phyloP scores from a whole-genome alignment of 2,888 invertebrate species.

The Phortica magna region DNA sequence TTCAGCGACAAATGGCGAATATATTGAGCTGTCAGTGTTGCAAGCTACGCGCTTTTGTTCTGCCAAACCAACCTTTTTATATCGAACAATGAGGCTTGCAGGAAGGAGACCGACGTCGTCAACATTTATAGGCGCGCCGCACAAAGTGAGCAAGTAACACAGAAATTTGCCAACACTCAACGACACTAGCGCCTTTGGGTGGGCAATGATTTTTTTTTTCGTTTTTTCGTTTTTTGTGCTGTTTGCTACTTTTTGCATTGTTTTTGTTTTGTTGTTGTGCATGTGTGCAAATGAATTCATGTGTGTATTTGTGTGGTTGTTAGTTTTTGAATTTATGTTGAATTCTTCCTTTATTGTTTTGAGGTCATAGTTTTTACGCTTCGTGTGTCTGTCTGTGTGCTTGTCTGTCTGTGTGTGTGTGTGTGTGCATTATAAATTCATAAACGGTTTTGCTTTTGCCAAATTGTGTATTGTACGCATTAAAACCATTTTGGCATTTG shows the following conservation, averaged over 20 bases:
- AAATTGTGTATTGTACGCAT: conserved; percentile 36
- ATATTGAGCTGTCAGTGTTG: conserved; percentile 65
- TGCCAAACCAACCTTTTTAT: background rate
- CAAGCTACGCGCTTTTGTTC: background rate
- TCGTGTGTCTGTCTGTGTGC: background rate
- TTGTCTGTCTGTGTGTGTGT: background rate
- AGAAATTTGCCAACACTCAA: background rate
- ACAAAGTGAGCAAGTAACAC: background rate
- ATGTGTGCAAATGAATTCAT: conserved; percentile 11
- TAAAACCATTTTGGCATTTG: conserved; percentile 44
- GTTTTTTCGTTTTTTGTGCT: no score
- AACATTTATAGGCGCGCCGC: background rate
- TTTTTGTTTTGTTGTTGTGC: conserved; percentile 13
- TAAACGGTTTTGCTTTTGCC: conserved; percentile 15
- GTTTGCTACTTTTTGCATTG: background rate
- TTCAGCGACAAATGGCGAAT: conserved; percentile 70
- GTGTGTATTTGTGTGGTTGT: conserved; percentile 46
- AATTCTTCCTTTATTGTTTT: conserved; percentile 33
- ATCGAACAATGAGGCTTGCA: conserved; percentile 1
- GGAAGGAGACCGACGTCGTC: background rate
- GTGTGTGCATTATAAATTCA: conserved; percentile 17
- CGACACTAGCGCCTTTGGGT: conserved; percentile 1
- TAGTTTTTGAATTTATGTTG: conserved; percentile 45
- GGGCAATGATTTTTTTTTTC: background rate
- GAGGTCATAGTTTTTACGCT: conserved; percentile 8